A percentile compares a stretch with the other conserved stretches of the same genome.
phyloP scores from a whole-genome alignment of 2,797 vertebrate genomes.

The Anomalospiza imberbis region DNA sequence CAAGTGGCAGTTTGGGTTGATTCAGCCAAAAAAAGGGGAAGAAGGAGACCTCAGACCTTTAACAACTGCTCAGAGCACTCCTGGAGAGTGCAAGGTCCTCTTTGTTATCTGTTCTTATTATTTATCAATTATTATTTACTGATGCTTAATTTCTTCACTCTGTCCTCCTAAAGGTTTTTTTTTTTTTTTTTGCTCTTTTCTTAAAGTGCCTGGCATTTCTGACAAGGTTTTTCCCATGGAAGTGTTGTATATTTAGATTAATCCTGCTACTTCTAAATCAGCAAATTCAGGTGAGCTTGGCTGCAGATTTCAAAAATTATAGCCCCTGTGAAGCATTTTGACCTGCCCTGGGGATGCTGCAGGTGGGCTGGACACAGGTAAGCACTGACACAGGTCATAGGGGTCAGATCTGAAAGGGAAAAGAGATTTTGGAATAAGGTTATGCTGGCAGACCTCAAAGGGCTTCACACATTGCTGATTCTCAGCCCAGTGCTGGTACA shows the following conservation, averaged over 20 bases:
- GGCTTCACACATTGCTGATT: not conserved
- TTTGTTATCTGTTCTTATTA: not conserved
- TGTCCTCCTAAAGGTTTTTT: not conserved
- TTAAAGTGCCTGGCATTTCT: not conserved
- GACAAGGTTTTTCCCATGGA: not conserved
- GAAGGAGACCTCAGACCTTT: rapidly evolving
- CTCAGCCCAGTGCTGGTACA: not conserved
- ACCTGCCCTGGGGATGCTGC: not conserved
- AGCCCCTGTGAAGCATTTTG: not conserved
- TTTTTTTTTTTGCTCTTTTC: not conserved
- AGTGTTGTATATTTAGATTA: not conserved
- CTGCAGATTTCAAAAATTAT: not conserved
- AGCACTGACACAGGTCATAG: rapidly evolving
- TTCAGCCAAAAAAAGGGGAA: not conserved
- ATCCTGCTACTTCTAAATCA: not conserved
- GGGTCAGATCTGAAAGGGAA: not conserved
- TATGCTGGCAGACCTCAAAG: not conserved
- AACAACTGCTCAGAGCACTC: not conserved
- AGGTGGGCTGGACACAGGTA: not conserved
- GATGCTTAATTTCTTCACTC: not conserved
- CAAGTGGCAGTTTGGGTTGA: not conserved
- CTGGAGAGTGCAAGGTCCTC: not conserved
- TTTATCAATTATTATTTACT: not conserved
- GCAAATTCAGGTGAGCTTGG: not conserved
- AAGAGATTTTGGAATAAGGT: not conserved